These are phyloP conservation scores for Apamea anceps DNA, from an alignment of 2,888 invertebrate species.

Conservation along the genomic window DNA sequence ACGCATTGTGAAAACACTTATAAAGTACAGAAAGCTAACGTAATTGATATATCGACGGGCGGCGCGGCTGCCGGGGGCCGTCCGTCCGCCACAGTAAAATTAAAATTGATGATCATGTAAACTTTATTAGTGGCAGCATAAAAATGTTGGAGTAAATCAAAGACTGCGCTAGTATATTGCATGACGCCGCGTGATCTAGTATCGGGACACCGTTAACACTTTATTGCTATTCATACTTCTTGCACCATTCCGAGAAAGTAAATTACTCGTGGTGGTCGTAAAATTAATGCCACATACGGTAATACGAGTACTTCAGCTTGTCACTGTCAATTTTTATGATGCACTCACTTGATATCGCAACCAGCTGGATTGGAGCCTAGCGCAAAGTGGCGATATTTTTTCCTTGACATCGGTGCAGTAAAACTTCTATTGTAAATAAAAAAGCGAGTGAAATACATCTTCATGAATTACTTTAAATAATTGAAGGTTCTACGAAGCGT, in stretches of 20 bases:
- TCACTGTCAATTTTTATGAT: slow-evolving; percentile 87
- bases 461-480: slow-evolving; percentile 36
- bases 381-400: slow-evolving; percentile 59
- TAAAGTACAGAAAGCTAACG: slow-evolving; percentile 73
- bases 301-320: slow-evolving; percentile 84
- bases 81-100: slow-evolving; percentile 81
- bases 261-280: slow-evolving; percentile 86
- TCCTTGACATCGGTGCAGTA: slow-evolving; percentile 28
- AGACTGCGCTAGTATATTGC: slow-evolving; percentile 74
- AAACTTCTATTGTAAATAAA: slow-evolving; percentile 47
- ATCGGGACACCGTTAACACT: slow-evolving; percentile 82
- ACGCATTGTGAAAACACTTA: slow-evolving; percentile 64
- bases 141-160: slow-evolving; percentile 86
- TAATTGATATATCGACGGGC: slow-evolving; percentile 81
- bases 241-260: slow-evolving; percentile 87
- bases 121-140: slow-evolving; percentile 86
- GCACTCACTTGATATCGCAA: slow-evolving; percentile 81
- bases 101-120: slow-evolving; percentile 88
- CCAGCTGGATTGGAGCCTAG: slow-evolving; percentile 48
- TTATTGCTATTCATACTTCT: slow-evolving; percentile 86
- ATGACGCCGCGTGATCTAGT: slow-evolving; percentile 76
- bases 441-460: slow-evolving; percentile 28
- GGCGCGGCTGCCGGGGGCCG: slow-evolving; percentile 78
- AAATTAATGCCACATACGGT: slow-evolving; percentile 87
- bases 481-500: slow-evolving; percentile 36